Conservation (phyloP, 2,888 invertebrate genomes). For the Hirtodrosophila alboralis region DNA sequence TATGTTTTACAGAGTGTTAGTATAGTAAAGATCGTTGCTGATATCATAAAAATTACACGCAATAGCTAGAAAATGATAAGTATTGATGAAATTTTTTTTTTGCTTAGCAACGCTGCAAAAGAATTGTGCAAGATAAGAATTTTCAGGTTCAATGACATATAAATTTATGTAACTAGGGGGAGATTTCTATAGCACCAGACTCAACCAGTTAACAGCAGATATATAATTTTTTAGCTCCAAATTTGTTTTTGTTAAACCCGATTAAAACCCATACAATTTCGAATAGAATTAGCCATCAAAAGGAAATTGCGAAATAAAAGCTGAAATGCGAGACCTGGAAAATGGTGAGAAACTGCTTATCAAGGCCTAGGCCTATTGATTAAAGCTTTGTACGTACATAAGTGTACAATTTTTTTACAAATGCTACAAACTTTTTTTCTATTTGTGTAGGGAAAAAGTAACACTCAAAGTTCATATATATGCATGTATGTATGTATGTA, state of each 20-base stretch:
- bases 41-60: slow-evolving; percentile 10
- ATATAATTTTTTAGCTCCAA: slow-evolving; percentile 1
- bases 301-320: slow-evolving; percentile 22
- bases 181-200: slow-evolving; percentile 19
- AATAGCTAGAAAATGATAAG: slow-evolving; percentile 7
- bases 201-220: slow-evolving; percentile 15
- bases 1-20: neutral
- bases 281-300: slow-evolving; percentile 19
- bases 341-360: slow-evolving; percentile 22
- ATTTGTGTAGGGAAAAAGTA: slow-evolving; percentile 3
- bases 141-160: slow-evolving; percentile 61
- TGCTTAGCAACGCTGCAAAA: slow-evolving; percentile 51
- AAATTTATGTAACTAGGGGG: slow-evolving; percentile 8
- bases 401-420: neutral
- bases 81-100: slow-evolving; percentile 11
- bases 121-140: slow-evolving; percentile 48
- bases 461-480: neutral
- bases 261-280: slow-evolving; percentile 67
- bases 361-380: slow-evolving; percentile 65
- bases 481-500: too few species aligned
- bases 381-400: slow-evolving; percentile 25
- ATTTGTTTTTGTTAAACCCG: slow-evolving; percentile 16
- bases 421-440: slow-evolving; percentile 12
- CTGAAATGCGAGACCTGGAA: slow-evolving; percentile 10
- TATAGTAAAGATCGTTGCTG: neutral